These are phyloP conservation scores for Hypomecis punctinalis DNA, from an alignment of 2,888 invertebrate species.

Conservation along the genomic window DNA sequence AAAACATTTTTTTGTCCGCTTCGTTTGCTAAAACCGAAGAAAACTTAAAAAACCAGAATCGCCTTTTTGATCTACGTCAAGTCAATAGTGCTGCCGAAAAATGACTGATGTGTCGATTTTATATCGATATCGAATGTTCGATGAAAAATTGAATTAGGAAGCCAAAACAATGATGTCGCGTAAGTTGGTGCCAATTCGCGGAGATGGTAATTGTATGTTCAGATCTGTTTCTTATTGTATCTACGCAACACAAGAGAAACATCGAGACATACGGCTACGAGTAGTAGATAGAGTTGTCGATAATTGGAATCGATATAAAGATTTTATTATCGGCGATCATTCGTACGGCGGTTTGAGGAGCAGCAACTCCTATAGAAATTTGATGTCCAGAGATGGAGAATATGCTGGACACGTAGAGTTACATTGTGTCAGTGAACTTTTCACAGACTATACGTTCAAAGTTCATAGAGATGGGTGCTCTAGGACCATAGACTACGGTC, in stretches of 20 bases:
- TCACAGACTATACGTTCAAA: slow-evolving; percentile 67
- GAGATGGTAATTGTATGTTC: slow-evolving; percentile 77
- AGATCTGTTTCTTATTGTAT: slow-evolving; percentile 72
- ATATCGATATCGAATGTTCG: slow-evolving; percentile 42
- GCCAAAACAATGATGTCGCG: slow-evolving; percentile 57
- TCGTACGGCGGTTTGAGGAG: slow-evolving; percentile 64
- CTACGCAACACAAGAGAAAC: slow-evolving; percentile 70
- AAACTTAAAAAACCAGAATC: slow-evolving; percentile 18
- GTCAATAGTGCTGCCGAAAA: slow-evolving; percentile 31
- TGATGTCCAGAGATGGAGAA: slow-evolving; percentile 73
- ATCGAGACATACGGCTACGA: slow-evolving; percentile 66
- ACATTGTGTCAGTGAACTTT: slow-evolving; percentile 71
- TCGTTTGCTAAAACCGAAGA: not conserved
- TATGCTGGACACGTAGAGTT: slow-evolving; percentile 77
- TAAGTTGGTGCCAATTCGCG: slow-evolving; percentile 66
- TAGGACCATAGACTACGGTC: slow-evolving; percentile 71
- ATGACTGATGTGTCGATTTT: slow-evolving; percentile 40
- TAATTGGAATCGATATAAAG: slow-evolving; percentile 72
- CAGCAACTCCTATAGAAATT: slow-evolving; percentile 59
- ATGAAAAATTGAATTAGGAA: slow-evolving; percentile 9
- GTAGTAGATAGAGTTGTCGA: slow-evolving; percentile 69
- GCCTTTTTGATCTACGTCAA: slow-evolving; percentile 30
- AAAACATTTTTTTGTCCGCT: not conserved
- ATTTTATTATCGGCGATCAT: slow-evolving; percentile 74
- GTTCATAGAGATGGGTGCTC: slow-evolving; percentile 66